phyloP scores from a whole-genome alignment of 2,113 vertebrate species.

The Gnathonemus echidnorhynchus region DNA sequence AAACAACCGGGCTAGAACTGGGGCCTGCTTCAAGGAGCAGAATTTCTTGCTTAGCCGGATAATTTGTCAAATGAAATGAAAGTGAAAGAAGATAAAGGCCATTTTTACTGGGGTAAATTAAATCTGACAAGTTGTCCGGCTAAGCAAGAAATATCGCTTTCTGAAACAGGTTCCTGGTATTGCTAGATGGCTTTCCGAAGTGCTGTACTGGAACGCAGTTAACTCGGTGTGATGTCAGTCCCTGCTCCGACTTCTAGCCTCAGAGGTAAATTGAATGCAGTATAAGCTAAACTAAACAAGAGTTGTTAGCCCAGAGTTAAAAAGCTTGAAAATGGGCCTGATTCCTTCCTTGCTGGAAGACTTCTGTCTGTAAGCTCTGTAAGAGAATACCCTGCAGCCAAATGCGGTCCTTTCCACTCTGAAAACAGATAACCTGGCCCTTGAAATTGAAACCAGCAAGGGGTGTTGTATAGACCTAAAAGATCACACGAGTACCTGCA shows the following conservation, averaged over 20 bases:
- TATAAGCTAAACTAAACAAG: background rate
- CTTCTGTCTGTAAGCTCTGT: background rate
- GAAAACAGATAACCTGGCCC: background rate
- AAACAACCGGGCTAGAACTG: background rate
- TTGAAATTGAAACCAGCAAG: background rate
- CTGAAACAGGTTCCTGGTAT: background rate
- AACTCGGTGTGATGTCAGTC: background rate
- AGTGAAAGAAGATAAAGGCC: background rate
- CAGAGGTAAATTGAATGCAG: background rate
- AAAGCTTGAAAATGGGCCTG: background rate
- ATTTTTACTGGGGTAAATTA: background rate
- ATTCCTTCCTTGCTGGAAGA: background rate
- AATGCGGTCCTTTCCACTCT: background rate
- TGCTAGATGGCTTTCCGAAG: background rate
- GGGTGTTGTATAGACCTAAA: background rate
- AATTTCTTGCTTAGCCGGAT: background rate
- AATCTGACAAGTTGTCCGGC: background rate
- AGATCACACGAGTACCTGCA: background rate
- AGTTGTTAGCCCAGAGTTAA: background rate
- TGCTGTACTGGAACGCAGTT: background rate
- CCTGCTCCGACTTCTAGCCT: background rate
- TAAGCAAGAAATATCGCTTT: background rate
- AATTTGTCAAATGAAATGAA: background rate
- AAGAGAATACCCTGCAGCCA: background rate
- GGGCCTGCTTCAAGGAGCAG: background rate